Base-by-base conservation (phyloP, 1,140 invertebrate genomes). In the Hylaeus anthracinus region DNA sequence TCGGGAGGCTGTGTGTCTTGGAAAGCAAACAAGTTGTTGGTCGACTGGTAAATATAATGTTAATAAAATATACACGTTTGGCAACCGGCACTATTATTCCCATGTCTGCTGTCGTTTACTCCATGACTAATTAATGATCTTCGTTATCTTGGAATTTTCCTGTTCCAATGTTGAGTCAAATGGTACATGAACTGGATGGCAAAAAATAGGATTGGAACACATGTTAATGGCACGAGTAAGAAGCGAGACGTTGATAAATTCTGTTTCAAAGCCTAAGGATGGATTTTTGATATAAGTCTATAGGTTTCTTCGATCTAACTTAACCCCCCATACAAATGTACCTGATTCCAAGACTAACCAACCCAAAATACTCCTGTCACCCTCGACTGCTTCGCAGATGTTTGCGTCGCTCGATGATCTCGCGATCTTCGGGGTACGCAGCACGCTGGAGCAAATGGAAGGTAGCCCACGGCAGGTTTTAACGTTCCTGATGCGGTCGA, bases 41-140 rank as follows among this genome's bases (percentile, higher is more conserved):
- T 83, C 73, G 79, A 69, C 75, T 60, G 63, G 86, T 88, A 90
- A 90, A 90, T 91, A 91, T 88, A 90, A 78, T 83, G 82, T 90
- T 90, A 91, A 91, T 90, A 91, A 91, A 91, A 91, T 89, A 88
- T 89, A 90, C 83, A 78, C 71, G 69, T 72, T 85, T 75, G 63
- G 48, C 63, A 70, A 82, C 79, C 72, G 71, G 75, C 79, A 69
- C 70, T 72, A 64, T 56, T 53, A 67, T 71, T 78, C 67, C 70
- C 84, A 69, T 61, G 66, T 61, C 55, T 60, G 9, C 9, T 63
- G 9, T 48, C 14, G 39, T 53, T 70, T 79, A 58, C 82, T 56
- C 63, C 80, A 78, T 64, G 65, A 67, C 72, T 81, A 89, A 86
- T 85, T 87, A 88, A 83, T 61, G 60, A 66, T 87, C 82, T 87